Percentiles rank a stretch among this genome's conserved stretches.
Evolutionary conservation across 1,140 invertebrate genomes (phyloP).

Genomic region (Cydia splendana): DNA sequence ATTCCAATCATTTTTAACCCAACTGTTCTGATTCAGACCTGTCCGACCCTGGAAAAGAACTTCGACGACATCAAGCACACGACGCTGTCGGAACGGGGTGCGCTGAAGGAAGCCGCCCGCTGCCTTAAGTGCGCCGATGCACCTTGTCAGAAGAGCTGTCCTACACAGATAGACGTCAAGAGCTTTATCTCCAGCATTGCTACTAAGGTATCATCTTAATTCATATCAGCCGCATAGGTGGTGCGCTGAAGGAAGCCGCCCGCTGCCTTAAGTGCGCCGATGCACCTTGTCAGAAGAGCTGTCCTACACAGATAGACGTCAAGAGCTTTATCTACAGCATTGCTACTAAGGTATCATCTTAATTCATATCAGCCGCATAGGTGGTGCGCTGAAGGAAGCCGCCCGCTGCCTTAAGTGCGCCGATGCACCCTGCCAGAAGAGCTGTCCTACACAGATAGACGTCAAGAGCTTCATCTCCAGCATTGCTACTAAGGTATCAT

Average conservation of each 20-base stretch:
- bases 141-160: conserved; percentile 98
- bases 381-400: conserved; percentile 95
- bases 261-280: conserved; percentile 98
- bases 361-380: too few species aligned
- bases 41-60: conserved; percentile 89
- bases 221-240: too few species aligned
- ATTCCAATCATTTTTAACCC: too few species aligned
- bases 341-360: conserved; percentile 96
- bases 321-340: conserved; percentile 99
- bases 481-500: conserved; percentile 97
- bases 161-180: conserved; percentile 98
- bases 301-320: conserved; percentile 97
- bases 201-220: too few species aligned
- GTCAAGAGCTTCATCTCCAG: conserved; percentile 98
- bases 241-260: conserved; percentile 93
- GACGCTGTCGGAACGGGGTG: conserved; percentile 96
- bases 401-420: conserved; percentile 97
- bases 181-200: conserved; percentile 97
- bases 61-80: conserved; percentile 99
- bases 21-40: conserved; percentile 78
- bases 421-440: conserved; percentile 99
- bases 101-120: conserved; percentile 93
- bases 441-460: conserved; percentile 98
- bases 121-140: conserved; percentile 99
- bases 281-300: conserved; percentile 98